Evolutionary conservation across 2,797 vertebrate genomes (phyloP).

Genomic region (Echiichthys vipera): DNA sequence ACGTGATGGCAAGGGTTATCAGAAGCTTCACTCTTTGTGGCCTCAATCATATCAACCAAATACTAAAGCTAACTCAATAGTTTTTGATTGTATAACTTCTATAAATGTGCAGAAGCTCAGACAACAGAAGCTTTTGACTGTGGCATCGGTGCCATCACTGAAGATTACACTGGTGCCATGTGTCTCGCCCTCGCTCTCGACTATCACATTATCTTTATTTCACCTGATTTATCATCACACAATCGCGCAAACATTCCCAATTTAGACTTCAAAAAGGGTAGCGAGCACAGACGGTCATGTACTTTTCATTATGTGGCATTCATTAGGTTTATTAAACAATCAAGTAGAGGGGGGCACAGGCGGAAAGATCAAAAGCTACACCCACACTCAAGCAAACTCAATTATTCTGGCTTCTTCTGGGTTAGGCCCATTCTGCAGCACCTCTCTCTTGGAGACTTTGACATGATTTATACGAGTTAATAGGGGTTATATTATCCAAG

Average conservation of each 20-base stretch:
- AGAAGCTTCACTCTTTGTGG: neutral
- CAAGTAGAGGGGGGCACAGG: conserved; percentile 15
- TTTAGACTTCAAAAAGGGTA: conserved; percentile 42
- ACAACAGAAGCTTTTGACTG: neutral
- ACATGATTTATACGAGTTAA: neutral
- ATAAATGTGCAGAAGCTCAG: neutral
- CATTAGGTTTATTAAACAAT: conserved; percentile 58
- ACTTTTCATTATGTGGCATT: conserved; percentile 45
- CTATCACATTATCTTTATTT: conserved; percentile 48
- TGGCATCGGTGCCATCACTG: neutral
- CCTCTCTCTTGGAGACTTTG: neutral
- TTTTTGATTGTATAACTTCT: neutral
- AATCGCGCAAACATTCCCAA: conserved; percentile 32
- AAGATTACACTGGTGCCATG: conserved; percentile 38
- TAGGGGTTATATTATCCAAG: conserved; percentile 3
- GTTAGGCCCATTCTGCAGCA: neutral
- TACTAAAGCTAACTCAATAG: neutral
- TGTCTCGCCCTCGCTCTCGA: conserved; percentile 16
- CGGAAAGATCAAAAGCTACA: conserved; percentile 22
- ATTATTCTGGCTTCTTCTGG: conserved; percentile 8
- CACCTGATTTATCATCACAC: conserved; percentile 36
- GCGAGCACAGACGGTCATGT: conserved; percentile 38
- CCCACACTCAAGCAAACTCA: too few species aligned
- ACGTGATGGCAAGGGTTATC: neutral
- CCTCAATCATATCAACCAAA: neutral